These are phyloP conservation scores for Falco peregrinus DNA, from an alignment of 2,797 vertebrate genomes.

Conservation along the genomic window DNA sequence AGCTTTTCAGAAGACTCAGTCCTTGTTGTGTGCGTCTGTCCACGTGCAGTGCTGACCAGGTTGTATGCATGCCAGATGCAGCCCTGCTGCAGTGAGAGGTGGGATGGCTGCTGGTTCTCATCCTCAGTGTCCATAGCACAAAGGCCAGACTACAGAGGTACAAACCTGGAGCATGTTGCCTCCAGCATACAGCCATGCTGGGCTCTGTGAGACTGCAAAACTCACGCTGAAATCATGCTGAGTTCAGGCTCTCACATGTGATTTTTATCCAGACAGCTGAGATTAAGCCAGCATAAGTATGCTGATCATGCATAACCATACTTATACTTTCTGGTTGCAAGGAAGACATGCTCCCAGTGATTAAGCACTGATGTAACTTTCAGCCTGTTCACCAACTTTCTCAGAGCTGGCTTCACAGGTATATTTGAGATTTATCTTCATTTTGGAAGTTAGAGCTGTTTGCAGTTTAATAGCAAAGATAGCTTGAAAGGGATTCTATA, in stretches of 20 bases:
- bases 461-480: background rate
- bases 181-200: accelerated
- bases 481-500: conserved; percentile 32
- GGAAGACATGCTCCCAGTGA: background rate
- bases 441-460: conserved; percentile 1
- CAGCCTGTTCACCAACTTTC: background rate
- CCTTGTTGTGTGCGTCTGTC: accelerated
- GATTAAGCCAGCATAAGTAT: background rate
- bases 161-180: background rate
- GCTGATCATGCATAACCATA: background rate
- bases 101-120: background rate
- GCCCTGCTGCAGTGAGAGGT: background rate
- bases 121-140: accelerated
- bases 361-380: background rate
- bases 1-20: background rate
- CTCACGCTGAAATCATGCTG: accelerated
- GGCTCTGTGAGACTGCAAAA: background rate
- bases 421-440: background rate
- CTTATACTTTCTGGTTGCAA: background rate
- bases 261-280: background rate
- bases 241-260: background rate
- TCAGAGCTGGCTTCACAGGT: background rate
- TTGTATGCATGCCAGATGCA: background rate
- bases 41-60: background rate
- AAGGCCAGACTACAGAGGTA: background rate